phyloP scores from a whole-genome alignment of 2,113 vertebrate species.

The Myiagra hebetior region DNA sequence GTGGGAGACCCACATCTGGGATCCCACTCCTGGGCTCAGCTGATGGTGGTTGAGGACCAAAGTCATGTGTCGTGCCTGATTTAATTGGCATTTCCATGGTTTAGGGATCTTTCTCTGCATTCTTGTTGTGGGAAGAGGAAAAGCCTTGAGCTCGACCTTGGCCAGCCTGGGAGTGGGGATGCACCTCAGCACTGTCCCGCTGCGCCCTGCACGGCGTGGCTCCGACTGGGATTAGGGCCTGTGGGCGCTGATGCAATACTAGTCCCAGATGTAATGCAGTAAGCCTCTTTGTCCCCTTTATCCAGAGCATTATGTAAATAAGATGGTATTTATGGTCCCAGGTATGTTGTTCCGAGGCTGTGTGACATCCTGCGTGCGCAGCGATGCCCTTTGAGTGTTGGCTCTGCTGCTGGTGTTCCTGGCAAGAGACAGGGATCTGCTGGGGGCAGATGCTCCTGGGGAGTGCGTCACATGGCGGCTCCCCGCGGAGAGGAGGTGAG shows the following conservation, averaged over 20 bases:
- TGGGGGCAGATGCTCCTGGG: not conserved
- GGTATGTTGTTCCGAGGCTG: not conserved
- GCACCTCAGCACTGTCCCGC: accelerated
- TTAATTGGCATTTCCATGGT: not conserved
- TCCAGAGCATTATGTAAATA: conserved; percentile 27
- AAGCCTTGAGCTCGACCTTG: not conserved
- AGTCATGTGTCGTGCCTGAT: accelerated
- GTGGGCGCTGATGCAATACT: conserved; percentile 23
- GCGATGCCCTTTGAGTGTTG: not conserved
- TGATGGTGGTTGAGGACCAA: accelerated
- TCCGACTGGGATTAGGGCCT: not conserved
- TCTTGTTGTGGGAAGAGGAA: not conserved
- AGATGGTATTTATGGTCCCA: conserved; percentile 36
- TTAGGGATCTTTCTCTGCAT: not conserved
- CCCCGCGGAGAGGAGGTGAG: not conserved
- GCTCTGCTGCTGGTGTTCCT: accelerated
- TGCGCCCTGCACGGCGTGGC: accelerated
- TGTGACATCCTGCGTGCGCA: accelerated
- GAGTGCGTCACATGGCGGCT: accelerated
- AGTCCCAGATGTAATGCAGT: not conserved
- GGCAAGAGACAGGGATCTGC: not conserved
- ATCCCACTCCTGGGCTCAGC: not conserved
- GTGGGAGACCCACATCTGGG: not conserved
- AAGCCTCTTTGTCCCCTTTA: conserved; percentile 60
- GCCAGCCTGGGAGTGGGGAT: accelerated